A percentile compares a stretch with the other conserved stretches of the same genome.
Conservation (phyloP, 2,113 vertebrate genomes). For the Corythoichthys haematopterus region DNA sequence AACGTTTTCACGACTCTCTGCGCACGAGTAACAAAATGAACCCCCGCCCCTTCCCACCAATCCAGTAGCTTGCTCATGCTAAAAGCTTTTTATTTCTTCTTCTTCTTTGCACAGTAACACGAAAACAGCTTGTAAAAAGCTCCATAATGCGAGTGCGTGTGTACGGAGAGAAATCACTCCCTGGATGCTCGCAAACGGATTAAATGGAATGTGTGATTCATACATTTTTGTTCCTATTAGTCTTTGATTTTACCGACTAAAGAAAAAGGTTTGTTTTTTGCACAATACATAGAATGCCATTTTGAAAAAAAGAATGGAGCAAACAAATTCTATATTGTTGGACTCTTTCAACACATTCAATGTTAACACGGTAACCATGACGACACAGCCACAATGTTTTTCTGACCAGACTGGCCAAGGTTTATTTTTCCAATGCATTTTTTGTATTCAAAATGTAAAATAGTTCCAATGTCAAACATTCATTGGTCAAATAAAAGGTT, state of each 20-base stretch:
- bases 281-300: neutral
- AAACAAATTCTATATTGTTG: neutral
- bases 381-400: neutral
- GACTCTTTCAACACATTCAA: neutral
- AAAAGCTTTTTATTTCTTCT: neutral
- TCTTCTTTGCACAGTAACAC: neutral
- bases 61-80: neutral
- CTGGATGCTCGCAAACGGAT: neutral
- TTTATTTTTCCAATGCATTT: neutral
- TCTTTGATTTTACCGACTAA: neutral
- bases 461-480: neutral
- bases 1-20: neutral
- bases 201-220: neutral
- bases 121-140: neutral
- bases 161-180: neutral
- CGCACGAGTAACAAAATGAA: neutral
- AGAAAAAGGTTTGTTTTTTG: neutral
- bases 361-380: neutral
- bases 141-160: neutral
- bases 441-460: neutral
- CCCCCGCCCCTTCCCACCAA: neutral
- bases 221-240: neutral
- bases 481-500: neutral
- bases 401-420: neutral
- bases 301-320: neutral